Conservation (phyloP, 1,140 invertebrate genomes). For the Bombus breviceps region DNA sequence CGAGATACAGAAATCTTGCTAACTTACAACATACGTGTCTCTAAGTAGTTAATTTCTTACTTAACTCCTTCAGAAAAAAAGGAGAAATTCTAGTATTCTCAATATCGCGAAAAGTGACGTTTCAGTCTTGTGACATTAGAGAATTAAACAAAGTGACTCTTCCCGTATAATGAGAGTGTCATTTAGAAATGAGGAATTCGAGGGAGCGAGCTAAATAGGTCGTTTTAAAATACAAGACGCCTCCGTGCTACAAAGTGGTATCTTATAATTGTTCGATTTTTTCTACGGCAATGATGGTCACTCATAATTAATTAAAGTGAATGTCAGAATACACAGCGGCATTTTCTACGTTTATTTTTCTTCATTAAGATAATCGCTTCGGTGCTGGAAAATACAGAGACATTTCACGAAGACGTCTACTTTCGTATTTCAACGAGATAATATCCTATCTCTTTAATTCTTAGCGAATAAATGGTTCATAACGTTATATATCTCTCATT, state of each 20-base stretch:
- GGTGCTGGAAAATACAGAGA: neutral
- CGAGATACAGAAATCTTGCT: neutral
- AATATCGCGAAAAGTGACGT: neutral
- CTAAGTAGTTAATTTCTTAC: no score
- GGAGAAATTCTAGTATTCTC: no score
- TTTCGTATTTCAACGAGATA: neutral
- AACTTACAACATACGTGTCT: no score
- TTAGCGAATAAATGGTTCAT: neutral
- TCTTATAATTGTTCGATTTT: conserved; percentile 6
- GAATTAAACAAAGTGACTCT: neutral
- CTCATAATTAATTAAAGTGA: neutral
- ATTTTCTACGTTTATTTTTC: neutral
- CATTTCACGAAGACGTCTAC: neutral
- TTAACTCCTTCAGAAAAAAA: no score
- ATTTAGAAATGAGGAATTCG: neutral
- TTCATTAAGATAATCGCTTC: neutral
- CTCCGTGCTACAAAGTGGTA: neutral
- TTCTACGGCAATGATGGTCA: neutral
- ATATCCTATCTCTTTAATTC: neutral
- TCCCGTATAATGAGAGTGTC: conserved; percentile 2
- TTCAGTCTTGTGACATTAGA: neutral
- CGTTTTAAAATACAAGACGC: neutral
- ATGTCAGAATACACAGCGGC: neutral
- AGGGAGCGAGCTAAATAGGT: neutral
- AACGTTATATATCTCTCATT: neutral